Conservation (phyloP, 2,797 vertebrate species). For the Dallia pectoralis region DNA sequence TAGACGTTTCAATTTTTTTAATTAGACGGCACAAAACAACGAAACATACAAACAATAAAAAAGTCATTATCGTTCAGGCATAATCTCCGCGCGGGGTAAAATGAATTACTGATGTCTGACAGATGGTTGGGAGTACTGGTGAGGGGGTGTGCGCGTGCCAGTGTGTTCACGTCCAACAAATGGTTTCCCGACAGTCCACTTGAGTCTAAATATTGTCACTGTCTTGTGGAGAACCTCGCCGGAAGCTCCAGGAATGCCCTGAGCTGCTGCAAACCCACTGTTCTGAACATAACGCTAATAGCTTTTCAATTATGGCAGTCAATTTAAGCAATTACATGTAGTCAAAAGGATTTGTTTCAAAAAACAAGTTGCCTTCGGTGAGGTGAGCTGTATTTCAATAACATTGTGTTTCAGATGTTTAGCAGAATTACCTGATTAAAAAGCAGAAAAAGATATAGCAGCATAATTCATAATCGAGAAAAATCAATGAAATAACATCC, state of each 20-base stretch:
- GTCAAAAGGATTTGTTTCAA: neutral
- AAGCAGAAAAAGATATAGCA: neutral
- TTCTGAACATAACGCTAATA: neutral
- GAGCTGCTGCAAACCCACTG: neutral
- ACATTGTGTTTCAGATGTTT: neutral
- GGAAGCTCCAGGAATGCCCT: neutral
- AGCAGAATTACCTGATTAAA: neutral
- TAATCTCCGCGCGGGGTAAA: constrained; percentile 67
- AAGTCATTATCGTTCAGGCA: constrained; percentile 61
- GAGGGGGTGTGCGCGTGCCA: constrained; percentile 19
- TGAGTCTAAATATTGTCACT: constrained; percentile 27
- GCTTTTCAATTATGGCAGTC: neutral
- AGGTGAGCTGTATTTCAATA: neutral
- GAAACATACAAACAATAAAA: constrained; percentile 67
- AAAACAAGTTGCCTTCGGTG: neutral
- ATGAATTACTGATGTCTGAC: constrained; percentile 72
- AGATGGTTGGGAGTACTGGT: constrained; percentile 59
- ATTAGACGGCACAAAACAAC: constrained; percentile 62
- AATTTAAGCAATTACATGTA: neutral
- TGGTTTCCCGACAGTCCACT: constrained; percentile 45
- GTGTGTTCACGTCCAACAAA: constrained; percentile 24
- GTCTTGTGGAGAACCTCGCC: neutral
- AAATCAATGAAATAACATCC: neutral
- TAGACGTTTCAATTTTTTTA: constrained; percentile 57
- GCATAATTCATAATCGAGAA: neutral